Conservation (phyloP, 2,797 vertebrate genomes). For the Diceros bicornis region DNA sequence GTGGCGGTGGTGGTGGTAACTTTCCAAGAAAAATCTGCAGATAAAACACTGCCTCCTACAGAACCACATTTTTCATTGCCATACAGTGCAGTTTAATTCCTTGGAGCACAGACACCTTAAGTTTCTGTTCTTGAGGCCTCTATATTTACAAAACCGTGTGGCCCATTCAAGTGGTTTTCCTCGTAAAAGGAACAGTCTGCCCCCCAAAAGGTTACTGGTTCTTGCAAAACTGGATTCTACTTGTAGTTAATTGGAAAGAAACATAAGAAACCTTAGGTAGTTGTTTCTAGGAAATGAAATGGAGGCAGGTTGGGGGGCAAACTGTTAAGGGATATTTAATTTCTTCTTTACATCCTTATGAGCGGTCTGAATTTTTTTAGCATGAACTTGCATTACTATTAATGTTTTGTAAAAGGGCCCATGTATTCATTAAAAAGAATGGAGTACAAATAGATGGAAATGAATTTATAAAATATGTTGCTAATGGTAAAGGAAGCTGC, state of each 20-base stretch:
- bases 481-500: neutral
- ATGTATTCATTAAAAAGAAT: neutral
- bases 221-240: neutral
- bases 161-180: neutral
- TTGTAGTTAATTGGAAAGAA: neutral
- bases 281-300: neutral
- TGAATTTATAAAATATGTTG: slow-evolving; percentile 10
- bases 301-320: neutral
- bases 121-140: neutral
- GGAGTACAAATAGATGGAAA: neutral
- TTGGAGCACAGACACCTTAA: neutral
- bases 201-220: neutral
- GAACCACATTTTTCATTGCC: neutral
- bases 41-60: neutral
- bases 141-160: neutral
- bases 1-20: neutral
- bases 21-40: neutral
- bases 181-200: neutral
- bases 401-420: slow-evolving; percentile 8
- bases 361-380: neutral
- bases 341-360: neutral
- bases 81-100: neutral
- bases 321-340: neutral
- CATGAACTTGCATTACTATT: neutral
- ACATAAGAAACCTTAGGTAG: neutral